phyloP scores from a whole-genome alignment of 2,113 vertebrate genomes.

The Scomber scombrus region DNA sequence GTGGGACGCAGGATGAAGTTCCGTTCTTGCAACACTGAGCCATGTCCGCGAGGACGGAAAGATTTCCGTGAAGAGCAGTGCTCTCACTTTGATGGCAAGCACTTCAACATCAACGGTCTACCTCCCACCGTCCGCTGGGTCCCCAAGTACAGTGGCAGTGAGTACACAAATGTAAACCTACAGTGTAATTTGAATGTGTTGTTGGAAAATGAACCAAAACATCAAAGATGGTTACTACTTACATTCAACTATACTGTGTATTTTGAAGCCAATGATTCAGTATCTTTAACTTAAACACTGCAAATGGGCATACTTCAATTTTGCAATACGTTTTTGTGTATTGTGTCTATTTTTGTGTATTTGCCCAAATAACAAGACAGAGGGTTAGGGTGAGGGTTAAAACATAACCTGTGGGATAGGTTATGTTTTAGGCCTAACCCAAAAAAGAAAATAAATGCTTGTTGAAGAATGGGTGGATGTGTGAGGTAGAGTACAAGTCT shows the following conservation, averaged over 20 bases:
- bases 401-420: no score
- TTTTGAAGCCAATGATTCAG: conserved; percentile 1
- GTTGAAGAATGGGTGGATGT: not conserved
- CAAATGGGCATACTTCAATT: not conserved
- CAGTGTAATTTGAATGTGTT: conserved; percentile 3
- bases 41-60: conserved; percentile 90
- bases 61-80: conserved; percentile 97
- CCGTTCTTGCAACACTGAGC: conserved; percentile 95
- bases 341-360: not conserved
- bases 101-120: conserved; percentile 97
- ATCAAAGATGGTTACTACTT: conserved; percentile 27
- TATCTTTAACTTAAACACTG: not conserved
- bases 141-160: conserved; percentile 97
- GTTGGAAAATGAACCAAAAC: not conserved
- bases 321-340: not conserved
- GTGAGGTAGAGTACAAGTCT: not conserved
- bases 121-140: conserved; percentile 93
- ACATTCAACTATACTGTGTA: conserved; percentile 5
- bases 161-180: conserved; percentile 75
- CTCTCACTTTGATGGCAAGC: conserved; percentile 94
- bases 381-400: no score
- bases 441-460: no score
- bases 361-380: no score
- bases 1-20: conserved; percentile 98
- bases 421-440: no score